phyloP scores from a whole-genome alignment of 2,888 invertebrate species.

The Cylindroiulus punctatus region DNA sequence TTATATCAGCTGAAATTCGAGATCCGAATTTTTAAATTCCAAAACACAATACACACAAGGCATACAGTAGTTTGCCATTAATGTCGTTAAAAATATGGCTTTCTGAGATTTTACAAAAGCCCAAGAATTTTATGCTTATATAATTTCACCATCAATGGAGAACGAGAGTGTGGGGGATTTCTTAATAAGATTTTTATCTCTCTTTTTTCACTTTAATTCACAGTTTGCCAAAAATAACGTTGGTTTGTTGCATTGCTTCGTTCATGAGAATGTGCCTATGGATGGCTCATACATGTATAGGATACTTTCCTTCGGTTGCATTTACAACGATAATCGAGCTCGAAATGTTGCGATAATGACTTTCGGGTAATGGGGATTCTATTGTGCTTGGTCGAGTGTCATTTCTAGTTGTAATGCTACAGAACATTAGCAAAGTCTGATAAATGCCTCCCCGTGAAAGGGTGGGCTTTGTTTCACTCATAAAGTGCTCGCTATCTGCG shows the following conservation, averaged over 20 bases:
- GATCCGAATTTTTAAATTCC: too few species aligned
- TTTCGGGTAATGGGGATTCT: slow-evolving; percentile 48
- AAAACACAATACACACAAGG: too few species aligned
- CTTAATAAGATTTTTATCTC: background rate
- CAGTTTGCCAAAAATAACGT: background rate
- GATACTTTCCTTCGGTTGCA: slow-evolving; percentile 3
- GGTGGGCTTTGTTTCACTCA: slow-evolving; percentile 16
- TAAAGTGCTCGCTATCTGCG: slow-evolving; percentile 28
- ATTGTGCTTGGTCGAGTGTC: slow-evolving; percentile 48
- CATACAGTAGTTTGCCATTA: background rate
- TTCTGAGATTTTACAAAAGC: background rate
- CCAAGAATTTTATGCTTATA: too few species aligned
- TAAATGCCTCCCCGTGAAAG: slow-evolving; percentile 22
- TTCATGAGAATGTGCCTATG: background rate
- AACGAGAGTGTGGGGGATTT: background rate
- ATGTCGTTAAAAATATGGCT: background rate
- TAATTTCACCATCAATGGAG: background rate
- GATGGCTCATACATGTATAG: background rate
- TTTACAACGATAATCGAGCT: background rate
- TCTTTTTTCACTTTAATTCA: background rate
- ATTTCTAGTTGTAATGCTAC: slow-evolving; percentile 45
- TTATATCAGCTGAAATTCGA: too few species aligned
- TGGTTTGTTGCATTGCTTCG: background rate
- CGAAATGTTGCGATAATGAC: slow-evolving; percentile 42
- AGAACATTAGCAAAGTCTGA: slow-evolving; percentile 44